A percentile compares a stretch with the other conserved stretches of the same genome.
Evolutionary conservation across 35 echinoderm and acorn worm genomes (phyloP).

Genomic region (Holothuria glaberrima): DNA sequence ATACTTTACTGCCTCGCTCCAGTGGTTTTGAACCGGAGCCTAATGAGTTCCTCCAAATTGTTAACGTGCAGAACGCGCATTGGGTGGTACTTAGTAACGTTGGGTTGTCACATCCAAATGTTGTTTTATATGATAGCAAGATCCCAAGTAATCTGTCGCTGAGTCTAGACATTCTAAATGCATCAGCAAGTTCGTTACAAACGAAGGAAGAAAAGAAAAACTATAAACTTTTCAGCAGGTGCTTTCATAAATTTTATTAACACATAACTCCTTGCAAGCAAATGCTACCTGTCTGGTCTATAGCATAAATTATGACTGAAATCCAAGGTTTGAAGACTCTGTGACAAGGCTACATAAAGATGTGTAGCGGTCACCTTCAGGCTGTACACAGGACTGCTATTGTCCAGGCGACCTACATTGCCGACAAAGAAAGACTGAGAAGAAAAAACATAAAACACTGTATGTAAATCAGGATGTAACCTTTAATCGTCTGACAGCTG

Average conservation of each 20-base stretch:
- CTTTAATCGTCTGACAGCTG: neutral
- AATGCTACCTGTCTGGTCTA: neutral
- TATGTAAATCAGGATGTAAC: neutral
- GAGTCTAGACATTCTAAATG: conserved; percentile 18
- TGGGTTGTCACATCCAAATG: neutral
- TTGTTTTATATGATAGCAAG: conserved; percentile 10
- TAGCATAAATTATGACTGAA: conserved; percentile 21
- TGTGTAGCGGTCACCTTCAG: conserved; percentile 43
- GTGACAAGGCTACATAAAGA: conserved; percentile 46
- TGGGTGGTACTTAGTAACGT: neutral
- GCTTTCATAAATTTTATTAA: neutral
- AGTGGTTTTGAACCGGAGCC: conserved; percentile 19
- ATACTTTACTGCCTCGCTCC: neutral
- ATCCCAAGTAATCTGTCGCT: neutral
- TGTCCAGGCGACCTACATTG: conserved; percentile 36
- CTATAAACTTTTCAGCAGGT: too few species aligned
- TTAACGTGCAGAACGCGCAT: neutral
- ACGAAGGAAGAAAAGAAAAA: conserved; percentile 1
- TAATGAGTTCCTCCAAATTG: too few species aligned
- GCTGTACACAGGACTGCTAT: conserved; percentile 61
- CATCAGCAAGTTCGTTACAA: conserved; percentile 6
- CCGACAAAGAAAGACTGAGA: conserved; percentile 38
- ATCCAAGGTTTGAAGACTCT: conserved; percentile 51
- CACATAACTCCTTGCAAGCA: neutral
- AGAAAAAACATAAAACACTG: conserved; percentile 20